A percentile compares a stretch with the other conserved stretches of the same genome.
Evolutionary conservation across 2,113 vertebrate genomes (phyloP).

Genomic region (Panurus biarmicus): DNA sequence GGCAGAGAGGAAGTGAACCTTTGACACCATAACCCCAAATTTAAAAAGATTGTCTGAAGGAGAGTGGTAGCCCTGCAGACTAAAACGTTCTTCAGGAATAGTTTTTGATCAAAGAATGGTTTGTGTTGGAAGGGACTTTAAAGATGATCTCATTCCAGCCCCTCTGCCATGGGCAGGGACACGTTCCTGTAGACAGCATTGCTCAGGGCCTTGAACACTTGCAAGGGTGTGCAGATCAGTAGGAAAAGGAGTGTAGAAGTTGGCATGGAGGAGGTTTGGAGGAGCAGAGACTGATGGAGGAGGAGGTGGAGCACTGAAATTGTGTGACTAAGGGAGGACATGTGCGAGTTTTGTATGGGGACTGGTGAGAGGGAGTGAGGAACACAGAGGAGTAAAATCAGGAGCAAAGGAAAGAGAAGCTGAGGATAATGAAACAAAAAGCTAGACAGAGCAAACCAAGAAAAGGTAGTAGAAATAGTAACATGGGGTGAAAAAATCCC

Average conservation of each 20-base stretch:
- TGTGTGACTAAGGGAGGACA: neutral
- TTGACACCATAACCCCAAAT: neutral
- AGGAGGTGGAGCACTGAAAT: neutral
- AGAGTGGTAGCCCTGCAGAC: neutral
- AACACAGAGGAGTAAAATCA: neutral
- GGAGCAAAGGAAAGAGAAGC: neutral
- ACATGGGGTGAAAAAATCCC: neutral
- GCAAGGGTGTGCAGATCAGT: neutral
- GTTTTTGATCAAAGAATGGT: neutral
- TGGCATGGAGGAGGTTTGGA: neutral
- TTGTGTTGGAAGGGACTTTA: neutral
- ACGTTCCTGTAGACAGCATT: accelerated
- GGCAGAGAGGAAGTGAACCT: neutral
- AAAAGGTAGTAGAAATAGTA: neutral
- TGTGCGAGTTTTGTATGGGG: accelerated
- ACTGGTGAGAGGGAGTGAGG: neutral
- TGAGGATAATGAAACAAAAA: neutral
- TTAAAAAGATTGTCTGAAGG: neutral
- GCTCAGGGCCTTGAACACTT: neutral
- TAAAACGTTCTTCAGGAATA: neutral
- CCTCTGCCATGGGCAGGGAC: neutral
- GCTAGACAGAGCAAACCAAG: neutral
- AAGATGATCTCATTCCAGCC: neutral
- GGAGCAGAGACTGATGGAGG: neutral
- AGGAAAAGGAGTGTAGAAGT: neutral